Conservation (phyloP, 2,113 vertebrate genomes). For the Anguilla japonica region DNA sequence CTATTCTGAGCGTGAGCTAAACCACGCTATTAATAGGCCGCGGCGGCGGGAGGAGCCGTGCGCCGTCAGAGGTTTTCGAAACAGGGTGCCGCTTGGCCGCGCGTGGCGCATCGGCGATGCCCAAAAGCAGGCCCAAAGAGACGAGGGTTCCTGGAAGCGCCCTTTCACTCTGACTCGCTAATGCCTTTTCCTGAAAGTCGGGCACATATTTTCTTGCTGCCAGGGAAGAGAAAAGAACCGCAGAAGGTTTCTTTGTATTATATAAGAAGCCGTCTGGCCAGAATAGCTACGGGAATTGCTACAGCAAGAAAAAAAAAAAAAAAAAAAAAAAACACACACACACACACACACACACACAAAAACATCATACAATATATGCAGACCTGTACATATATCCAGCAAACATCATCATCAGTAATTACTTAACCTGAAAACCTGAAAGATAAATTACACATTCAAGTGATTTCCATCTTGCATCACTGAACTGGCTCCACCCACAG, state of each 20-base stretch:
- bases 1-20: not conserved
- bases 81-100: conserved; percentile 20
- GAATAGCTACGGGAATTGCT: conserved; percentile 1
- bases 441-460: not conserved
- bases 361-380: conserved; percentile 2
- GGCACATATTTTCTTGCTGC: not conserved
- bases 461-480: not conserved
- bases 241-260: not conserved
- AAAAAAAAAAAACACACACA: not conserved
- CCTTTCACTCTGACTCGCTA: conserved; percentile 3
- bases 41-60: conserved; percentile 46
- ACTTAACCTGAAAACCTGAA: not conserved
- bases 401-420: not conserved
- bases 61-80: conserved; percentile 37
- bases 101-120: not conserved
- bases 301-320: not conserved
- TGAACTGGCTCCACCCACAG: not conserved
- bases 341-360: not conserved
- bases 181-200: conserved; percentile 15
- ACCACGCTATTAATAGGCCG: conserved; percentile 12
- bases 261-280: conserved; percentile 21
- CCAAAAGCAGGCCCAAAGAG: not conserved
- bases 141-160: not conserved
- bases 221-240: not conserved
- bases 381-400: not conserved